Evolutionary conservation across 1,140 invertebrate genomes (phyloP).

Genomic region (Heliconius congener): DNA sequence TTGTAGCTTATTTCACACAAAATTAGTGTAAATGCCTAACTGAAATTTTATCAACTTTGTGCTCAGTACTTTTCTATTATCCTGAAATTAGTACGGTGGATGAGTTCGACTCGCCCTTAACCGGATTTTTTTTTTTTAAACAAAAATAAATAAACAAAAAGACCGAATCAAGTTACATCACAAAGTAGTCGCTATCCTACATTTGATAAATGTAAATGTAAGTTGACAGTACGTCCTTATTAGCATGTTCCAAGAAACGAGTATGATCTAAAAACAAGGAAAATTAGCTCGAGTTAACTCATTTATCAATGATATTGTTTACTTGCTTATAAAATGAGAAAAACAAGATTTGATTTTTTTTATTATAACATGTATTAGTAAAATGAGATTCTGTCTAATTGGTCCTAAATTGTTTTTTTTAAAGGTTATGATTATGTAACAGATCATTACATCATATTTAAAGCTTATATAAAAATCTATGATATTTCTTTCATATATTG

Average conservation of each 20-base stretch:
- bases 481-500: too few relatives aligned
- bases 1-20: too few relatives aligned
- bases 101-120: background rate
- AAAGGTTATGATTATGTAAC: background rate
- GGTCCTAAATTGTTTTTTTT: too few relatives aligned
- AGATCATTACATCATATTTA: too few relatives aligned
- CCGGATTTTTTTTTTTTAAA: background rate
- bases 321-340: background rate
- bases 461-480: background rate
- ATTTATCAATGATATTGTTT: slow-evolving; percentile 4
- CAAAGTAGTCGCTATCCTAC: background rate
- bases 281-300: background rate
- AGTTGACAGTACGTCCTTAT: background rate
- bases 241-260: slow-evolving; percentile 13
- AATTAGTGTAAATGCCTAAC: too few relatives aligned
- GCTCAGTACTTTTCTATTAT: too few relatives aligned
- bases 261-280: slow-evolving; percentile 11
- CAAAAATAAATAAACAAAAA: too few relatives aligned
- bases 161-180: background rate
- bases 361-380: too few relatives aligned
- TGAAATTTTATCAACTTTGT: too few relatives aligned
- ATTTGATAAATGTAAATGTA: slow-evolving; percentile 6
- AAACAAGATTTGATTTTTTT: background rate
- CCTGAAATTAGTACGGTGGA: background rate
- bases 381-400: too few relatives aligned